Evolutionary conservation across 2,888 invertebrate species (phyloP).

Genomic region (Oscheius sp.): DNA sequence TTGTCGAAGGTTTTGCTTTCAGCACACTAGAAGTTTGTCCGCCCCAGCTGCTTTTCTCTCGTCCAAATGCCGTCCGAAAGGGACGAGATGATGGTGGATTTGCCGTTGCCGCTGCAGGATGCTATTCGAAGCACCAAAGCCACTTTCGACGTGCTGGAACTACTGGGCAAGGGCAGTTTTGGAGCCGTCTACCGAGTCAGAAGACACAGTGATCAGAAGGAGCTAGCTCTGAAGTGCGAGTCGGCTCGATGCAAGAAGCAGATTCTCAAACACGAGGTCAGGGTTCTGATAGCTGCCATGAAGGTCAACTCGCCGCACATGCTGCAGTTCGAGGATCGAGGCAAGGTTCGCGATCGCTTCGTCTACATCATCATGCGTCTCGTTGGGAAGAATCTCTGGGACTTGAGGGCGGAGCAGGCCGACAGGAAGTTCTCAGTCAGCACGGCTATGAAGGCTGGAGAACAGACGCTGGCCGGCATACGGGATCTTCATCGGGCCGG

Average conservation of each 20-base stretch:
- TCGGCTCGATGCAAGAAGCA: slow-evolving; percentile 45
- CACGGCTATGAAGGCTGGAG: slow-evolving; percentile 45
- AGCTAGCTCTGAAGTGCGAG: slow-evolving; percentile 63
- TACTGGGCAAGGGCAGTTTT: slow-evolving; percentile 63
- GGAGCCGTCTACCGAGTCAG: slow-evolving; percentile 58
- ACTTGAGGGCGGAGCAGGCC: slow-evolving; percentile 49
- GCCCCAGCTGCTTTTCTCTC: no score
- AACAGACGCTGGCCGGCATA: slow-evolving; percentile 51
- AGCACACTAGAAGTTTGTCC: no score
- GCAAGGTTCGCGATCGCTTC: slow-evolving; percentile 51
- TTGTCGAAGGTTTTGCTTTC: no score
- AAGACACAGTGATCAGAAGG: slow-evolving; percentile 39
- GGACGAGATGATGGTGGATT: slow-evolving; percentile 12
- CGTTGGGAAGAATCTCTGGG: slow-evolving; percentile 66
- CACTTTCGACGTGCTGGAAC: slow-evolving; percentile 22
- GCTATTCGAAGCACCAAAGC: slow-evolving; percentile 13
- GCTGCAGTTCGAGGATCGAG: slow-evolving; percentile 55
- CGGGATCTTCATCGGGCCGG: slow-evolving; percentile 51
- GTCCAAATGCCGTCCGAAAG: no score
- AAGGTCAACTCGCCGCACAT: slow-evolving; percentile 58
- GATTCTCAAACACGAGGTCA: slow-evolving; percentile 46
- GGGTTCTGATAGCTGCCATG: slow-evolving; percentile 52
- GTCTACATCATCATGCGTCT: slow-evolving; percentile 57
- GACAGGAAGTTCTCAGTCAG: slow-evolving; percentile 41
- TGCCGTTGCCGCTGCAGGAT: slow-evolving; percentile 19